Conservation (phyloP, 2,888 invertebrate genomes). For the Hypolimnas misippus region DNA sequence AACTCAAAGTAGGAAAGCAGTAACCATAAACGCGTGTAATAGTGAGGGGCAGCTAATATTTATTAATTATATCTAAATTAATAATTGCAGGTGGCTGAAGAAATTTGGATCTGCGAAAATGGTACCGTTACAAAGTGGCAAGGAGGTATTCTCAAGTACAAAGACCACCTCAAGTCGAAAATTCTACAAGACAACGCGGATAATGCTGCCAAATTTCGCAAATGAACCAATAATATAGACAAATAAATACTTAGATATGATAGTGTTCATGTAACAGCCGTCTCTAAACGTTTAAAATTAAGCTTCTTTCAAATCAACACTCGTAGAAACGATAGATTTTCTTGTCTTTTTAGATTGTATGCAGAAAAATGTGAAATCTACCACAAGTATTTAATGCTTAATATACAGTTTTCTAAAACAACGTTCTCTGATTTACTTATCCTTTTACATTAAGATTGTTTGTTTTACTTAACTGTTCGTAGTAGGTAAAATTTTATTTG, state of each 20-base stretch:
- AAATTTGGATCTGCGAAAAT: slow-evolving; percentile 99
- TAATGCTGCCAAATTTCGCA: slow-evolving; percentile 75
- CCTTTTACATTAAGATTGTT: neutral
- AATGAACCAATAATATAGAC: slow-evolving; percentile 54
- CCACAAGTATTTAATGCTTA: slow-evolving; percentile 36
- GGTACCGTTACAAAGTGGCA: slow-evolving; percentile 98
- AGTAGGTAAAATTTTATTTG: neutral
- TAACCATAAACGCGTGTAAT: too few species aligned
- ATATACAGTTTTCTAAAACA: slow-evolving; percentile 22
- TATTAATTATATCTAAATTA: slow-evolving; percentile 97
- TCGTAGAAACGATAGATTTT: slow-evolving; percentile 22
- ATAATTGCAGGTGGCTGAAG: slow-evolving; percentile 95
- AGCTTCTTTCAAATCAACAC: slow-evolving; percentile 24
- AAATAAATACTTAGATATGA: slow-evolving; percentile 29
- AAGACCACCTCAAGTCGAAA: slow-evolving; percentile 95
- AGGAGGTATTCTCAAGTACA: slow-evolving; percentile 97
- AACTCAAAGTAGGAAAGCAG: too few species aligned
- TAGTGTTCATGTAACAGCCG: slow-evolving; percentile 15
- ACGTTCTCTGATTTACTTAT: slow-evolving; percentile 10
- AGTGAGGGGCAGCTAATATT: too few species aligned
- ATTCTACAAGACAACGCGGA: slow-evolving; percentile 89
- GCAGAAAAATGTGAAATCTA: slow-evolving; percentile 26
- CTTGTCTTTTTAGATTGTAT: slow-evolving; percentile 16
- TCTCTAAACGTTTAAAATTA: slow-evolving; percentile 23
- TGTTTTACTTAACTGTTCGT: neutral